Base-by-base conservation (phyloP, 2,888 invertebrate species). In the Agonum fuliginosum region DNA sequence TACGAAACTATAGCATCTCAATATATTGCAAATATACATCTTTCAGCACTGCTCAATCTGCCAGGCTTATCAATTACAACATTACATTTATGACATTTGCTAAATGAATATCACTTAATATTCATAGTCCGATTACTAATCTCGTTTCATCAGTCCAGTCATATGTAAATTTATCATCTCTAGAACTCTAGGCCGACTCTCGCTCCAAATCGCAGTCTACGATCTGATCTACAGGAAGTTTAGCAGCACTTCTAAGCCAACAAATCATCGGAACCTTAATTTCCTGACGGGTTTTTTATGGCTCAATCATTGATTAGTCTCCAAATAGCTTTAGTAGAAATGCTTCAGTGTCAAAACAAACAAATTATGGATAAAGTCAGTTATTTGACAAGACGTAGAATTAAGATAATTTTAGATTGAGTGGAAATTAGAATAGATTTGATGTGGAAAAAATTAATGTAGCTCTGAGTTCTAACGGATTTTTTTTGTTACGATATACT, bases 181-280 rank as follows among this genome's bases (percentile, higher is more conserved):
- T n/a, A n/a, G n/a, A n/a, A n/a, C n/a, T n/a, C n/a, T n/a, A n/a
- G n/a, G n/a, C n/a, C n/a, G n/a, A n/a, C n/a, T n/a, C n/a, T n/a
- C n/a, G n/a, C n/a, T n/a, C n/a, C n/a, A n/a, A n/a, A n/a, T n/a
- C n/a, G n/a, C n/a, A n/a, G n/a, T n/a, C n/a, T n/a, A n/a, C n/a
- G n/a, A 67, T 67, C 67, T 67, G 67, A 41, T 34, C 67, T 67
- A 67, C 67, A 67, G 67, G 67, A 67, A 67, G n/a, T n/a, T n/a
- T n/a, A n/a, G n/a, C n/a, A n/a, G 67, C 67, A 37, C 67, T 67
- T 41, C 41, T 41, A 41, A 67, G 17, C 67, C 67, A 67, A 67
- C 67, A 67, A 67, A 67, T 67, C 67, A 67, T 67, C 67, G 34
- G 67, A 17, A 37, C 41, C 17, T 67, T 67, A 67, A 67, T 67